phyloP scores from a whole-genome alignment of 2,113 vertebrate genomes.

The Procapra przewalskii region DNA sequence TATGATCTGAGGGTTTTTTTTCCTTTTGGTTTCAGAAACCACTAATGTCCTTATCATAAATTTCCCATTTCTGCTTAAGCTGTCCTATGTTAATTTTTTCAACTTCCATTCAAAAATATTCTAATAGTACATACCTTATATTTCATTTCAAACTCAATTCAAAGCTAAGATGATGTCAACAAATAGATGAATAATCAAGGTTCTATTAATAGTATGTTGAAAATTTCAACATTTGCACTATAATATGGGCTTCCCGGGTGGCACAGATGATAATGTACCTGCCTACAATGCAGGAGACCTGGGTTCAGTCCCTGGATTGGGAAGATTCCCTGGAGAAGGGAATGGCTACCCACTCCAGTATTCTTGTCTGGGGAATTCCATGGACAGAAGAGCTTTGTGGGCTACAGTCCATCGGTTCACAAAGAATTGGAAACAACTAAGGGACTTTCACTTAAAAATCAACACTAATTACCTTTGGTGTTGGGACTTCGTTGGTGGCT shows the following conservation, averaged over 20 bases:
- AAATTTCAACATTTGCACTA: not conserved
- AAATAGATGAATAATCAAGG: not conserved
- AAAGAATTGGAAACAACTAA: not conserved
- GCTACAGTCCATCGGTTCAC: not conserved
- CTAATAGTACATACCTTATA: not conserved
- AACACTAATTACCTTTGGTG: not conserved
- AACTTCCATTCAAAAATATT: not conserved
- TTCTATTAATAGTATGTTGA: not conserved
- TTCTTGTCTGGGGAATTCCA: not conserved
- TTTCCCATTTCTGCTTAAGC: not conserved
- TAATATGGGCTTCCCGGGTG: not conserved
- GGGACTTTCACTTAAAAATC: not conserved
- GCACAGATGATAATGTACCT: not conserved
- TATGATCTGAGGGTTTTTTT: not conserved
- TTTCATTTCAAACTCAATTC: constrained; percentile 2
- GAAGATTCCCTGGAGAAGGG: not conserved
- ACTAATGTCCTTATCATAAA: not conserved
- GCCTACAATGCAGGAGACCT: not conserved
- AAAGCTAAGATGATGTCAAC: not conserved
- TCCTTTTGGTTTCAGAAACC: not conserved
- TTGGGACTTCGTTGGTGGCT: not conserved
- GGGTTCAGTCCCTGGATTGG: not conserved
- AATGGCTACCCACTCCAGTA: not conserved
- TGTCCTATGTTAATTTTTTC: not conserved
- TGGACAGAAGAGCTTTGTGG: not conserved